Base-by-base conservation (phyloP, 2,113 vertebrate species). In the Odontophorus gujanensis region DNA sequence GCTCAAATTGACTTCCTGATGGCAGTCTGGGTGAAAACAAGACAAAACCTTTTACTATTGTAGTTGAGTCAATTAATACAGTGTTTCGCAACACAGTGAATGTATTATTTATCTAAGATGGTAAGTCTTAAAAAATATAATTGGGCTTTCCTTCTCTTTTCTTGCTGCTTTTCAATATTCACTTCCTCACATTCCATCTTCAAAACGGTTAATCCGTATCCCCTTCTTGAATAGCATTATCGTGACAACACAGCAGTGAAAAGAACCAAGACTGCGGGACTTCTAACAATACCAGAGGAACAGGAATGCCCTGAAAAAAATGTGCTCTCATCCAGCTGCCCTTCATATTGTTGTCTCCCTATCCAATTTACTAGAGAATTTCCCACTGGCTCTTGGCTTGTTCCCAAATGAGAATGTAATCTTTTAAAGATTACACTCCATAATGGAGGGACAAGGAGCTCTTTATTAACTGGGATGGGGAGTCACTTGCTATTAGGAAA, bases 311-410 rank as follows among this genome's bases (percentile, higher is more conserved):
- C 85, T 95, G 93, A 96, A 97, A 92, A 95, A 93, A 93, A 69
- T 74, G 76, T 87, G 61, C 87, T 97, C 80, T 93, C 81, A 92
- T 96, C 93, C 91, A 89, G 48, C 92, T 91, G 81, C 79, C 95
- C 94, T 97, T 97, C 94, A 47, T 92, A 90, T 94, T 96, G 89
- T 96, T 92, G 92, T 96, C 93, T 96, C 92, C 75, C 89, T 91
- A 87, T 94, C 95, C 95, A 92, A 82, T 96, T 97, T 97, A 95
- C 95, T 88, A 87, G 95, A 97, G 94, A 97, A 97, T 97, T 96
- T 96, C 90, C 94, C 93, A 95, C 94, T 97, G 93, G 91, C 93
- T 97, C 84, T 96, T 98, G 96, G 97, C 96, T 97, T 67, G 6
- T 96, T 97, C 86, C 97, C 96, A 97, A 96, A 96, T 87, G 93